phyloP scores from a whole-genome alignment of 2,888 invertebrate genomes.

The Phalera bucephala region DNA sequence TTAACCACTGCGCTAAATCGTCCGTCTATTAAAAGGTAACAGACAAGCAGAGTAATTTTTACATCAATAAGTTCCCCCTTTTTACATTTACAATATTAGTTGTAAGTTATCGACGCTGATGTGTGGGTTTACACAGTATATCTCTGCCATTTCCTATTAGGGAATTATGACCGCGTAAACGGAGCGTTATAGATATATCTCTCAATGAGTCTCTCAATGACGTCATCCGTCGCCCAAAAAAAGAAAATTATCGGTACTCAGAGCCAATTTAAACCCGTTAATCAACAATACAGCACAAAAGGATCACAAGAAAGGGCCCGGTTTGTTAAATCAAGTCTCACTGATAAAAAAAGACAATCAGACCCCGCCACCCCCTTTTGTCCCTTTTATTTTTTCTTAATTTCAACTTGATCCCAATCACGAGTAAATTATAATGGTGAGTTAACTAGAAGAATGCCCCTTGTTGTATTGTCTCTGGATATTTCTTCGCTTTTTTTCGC shows the following conservation, averaged over 20 bases:
- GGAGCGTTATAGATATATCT: too few relatives aligned
- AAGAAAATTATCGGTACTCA: conserved; percentile 28
- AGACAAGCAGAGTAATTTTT: too few relatives aligned
- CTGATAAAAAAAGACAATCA: conserved; percentile 74
- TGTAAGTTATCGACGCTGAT: too few relatives aligned
- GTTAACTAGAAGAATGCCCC: conserved; percentile 76
- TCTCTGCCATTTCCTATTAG: too few relatives aligned
- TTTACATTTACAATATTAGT: too few relatives aligned
- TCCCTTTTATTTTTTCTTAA: conserved; percentile 80
- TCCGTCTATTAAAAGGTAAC: too few relatives aligned
- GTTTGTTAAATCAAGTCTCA: conserved; percentile 76
- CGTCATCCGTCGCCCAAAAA: too few relatives aligned
- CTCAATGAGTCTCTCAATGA: too few relatives aligned
- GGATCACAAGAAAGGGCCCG: conserved; percentile 51
- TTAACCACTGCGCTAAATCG: too few relatives aligned
- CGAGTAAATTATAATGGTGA: conserved; percentile 80
- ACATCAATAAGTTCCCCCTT: too few relatives aligned
- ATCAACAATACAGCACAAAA: conserved; percentile 52
- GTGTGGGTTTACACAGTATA: too few relatives aligned
- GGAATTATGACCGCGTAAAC: too few relatives aligned
- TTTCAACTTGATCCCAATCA: conserved; percentile 81
- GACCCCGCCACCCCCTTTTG: conserved; percentile 50
- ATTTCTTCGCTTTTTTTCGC: conserved; percentile 50
- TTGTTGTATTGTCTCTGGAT: conserved; percentile 67
- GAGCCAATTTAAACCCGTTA: conserved; percentile 48